A percentile compares a stretch with the other conserved stretches of the same genome.
phyloP scores from a whole-genome alignment of 2,888 invertebrate genomes.

The Pseudanteris insignis region DNA sequence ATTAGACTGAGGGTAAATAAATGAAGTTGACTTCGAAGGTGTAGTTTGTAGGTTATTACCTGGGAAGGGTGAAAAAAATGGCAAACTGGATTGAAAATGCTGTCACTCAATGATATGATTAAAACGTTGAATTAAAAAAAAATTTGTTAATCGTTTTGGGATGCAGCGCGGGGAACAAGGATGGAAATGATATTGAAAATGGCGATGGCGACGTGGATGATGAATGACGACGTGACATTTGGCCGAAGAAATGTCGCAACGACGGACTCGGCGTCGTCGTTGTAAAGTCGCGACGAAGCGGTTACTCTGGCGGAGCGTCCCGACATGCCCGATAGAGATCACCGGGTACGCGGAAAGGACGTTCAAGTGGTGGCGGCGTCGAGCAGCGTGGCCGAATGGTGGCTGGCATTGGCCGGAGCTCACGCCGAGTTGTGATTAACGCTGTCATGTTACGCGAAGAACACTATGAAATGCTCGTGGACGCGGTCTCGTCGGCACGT shows the following conservation, averaged over 20 bases:
- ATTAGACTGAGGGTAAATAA: no score
- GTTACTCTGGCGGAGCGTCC: conserved; percentile 2
- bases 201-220: background rate
- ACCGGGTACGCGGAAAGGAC: conserved; percentile 14
- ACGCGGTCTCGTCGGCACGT: conserved; percentile 54
- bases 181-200: conserved; percentile 1
- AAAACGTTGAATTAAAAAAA: no score
- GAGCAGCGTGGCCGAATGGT: conserved; percentile 8
- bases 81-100: no score
- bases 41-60: no score
- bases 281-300: background rate
- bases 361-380: conserved; percentile 18
- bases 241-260: conserved; percentile 1
- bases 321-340: conserved; percentile 20
- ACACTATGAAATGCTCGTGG: conserved; percentile 55
- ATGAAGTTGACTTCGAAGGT: no score
- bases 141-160: no score
- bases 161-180: background rate
- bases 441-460: conserved; percentile 36
- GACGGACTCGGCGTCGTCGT: conserved; percentile 1
- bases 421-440: conserved; percentile 23
- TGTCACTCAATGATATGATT: no score
- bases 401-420: conserved; percentile 1
- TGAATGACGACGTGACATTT: conserved; percentile 4
- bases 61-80: no score